Conservation (phyloP, 2,113 vertebrate species). For the Erpornis zantholeuca region DNA sequence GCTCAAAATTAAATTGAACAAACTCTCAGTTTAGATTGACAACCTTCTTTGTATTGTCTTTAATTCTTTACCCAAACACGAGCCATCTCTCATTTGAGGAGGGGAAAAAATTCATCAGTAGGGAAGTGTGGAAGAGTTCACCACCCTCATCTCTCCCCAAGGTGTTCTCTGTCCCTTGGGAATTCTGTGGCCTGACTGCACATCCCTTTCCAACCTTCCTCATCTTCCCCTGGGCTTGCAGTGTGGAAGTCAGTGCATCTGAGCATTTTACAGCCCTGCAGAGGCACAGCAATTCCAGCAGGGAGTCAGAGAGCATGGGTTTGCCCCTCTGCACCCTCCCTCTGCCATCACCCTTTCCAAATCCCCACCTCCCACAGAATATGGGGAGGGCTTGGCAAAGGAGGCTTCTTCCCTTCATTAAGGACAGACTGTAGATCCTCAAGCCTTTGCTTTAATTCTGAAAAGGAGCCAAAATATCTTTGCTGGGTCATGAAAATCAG, state of each 20-base stretch:
- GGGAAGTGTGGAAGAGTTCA: not conserved
- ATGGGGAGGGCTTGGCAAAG: not conserved
- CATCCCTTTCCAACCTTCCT: not conserved
- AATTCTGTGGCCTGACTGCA: not conserved
- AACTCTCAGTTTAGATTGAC: not conserved
- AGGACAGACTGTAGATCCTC: not conserved
- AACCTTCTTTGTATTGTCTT: not conserved
- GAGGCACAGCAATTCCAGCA: not conserved
- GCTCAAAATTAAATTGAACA: not conserved
- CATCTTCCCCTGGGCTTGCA: not conserved
- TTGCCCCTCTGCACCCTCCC: not conserved
- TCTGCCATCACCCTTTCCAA: not conserved
- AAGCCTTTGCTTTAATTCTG: not conserved
- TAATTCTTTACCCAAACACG: not conserved
- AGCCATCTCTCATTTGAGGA: not conserved
- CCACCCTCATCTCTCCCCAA: not conserved
- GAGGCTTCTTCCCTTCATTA: not conserved
- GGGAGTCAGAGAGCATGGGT: not conserved
- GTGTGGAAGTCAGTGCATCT: not conserved
- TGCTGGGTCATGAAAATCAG: not conserved
- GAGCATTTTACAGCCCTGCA: not conserved
- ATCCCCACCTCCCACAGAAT: rapidly evolving
- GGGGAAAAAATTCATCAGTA: not conserved
- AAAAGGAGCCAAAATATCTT: not conserved
- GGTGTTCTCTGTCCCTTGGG: not conserved